Evolutionary conservation across 1,140 invertebrate species (phyloP).

Genomic region (Trichonephila clavipes): DNA sequence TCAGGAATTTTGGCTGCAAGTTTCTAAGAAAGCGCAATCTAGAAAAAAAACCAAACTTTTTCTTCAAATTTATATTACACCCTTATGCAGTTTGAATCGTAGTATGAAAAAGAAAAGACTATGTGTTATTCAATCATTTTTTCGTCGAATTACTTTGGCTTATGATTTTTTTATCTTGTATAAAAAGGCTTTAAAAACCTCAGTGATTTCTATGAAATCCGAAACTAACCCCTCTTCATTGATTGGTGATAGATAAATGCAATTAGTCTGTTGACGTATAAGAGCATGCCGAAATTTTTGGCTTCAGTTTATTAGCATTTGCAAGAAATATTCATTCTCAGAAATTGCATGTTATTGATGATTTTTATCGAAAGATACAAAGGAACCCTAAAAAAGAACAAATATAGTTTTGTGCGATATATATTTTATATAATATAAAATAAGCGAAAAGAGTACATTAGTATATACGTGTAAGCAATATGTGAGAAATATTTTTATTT

Average conservation of each 20-base stretch:
- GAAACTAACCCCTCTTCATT: conserved; percentile 8
- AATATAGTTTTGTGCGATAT: too few relatives aligned
- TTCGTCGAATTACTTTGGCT: too few relatives aligned
- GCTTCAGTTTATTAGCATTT: neutral
- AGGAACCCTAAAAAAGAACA: neutral
- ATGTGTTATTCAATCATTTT: neutral
- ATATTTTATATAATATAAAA: too few relatives aligned
- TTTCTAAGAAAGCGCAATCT: neutral
- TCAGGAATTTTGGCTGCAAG: too few relatives aligned
- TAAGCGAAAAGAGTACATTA: too few relatives aligned
- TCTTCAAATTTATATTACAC: neutral
- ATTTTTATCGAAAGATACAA: neutral
- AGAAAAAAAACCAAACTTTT: neutral
- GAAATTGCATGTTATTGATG: neutral
- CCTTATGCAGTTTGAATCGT: neutral
- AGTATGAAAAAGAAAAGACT: neutral
- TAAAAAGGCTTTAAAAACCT: too few relatives aligned
- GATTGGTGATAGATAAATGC: neutral
- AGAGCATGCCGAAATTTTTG: neutral
- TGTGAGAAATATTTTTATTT: too few relatives aligned
- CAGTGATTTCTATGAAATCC: neutral
- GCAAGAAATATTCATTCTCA: neutral
- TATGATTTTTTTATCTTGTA: too few relatives aligned
- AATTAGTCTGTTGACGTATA: neutral
- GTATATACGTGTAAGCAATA: too few relatives aligned